phyloP scores from a whole-genome alignment of 2,888 invertebrate species.

The Aleiodes testaceus region DNA sequence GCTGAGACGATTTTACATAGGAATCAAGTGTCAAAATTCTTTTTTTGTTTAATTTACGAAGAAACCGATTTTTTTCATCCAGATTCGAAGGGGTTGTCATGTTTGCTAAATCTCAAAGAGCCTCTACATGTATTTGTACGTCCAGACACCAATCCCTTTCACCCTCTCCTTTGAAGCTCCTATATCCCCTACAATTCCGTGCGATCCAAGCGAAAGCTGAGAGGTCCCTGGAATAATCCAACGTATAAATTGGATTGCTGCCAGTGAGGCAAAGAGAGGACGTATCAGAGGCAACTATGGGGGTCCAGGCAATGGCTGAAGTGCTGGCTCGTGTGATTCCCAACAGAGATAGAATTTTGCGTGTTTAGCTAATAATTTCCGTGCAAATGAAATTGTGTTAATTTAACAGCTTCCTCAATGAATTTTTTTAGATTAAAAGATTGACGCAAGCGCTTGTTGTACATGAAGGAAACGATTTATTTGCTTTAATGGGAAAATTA shows the following conservation, averaged over 20 bases:
- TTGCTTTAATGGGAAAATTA: too few species aligned
- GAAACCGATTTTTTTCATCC: too few species aligned
- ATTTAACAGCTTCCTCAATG: not conserved
- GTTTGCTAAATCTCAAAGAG: constrained; percentile 49
- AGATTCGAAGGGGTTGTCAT: constrained; percentile 54
- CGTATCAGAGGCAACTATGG: constrained; percentile 36
- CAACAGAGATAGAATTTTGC: constrained; percentile 1
- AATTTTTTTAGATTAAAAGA: not conserved
- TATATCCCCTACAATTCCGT: constrained; percentile 42
- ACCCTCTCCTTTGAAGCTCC: constrained; percentile 17
- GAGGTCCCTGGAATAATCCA: constrained; percentile 65
- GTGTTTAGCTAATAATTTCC: not conserved
- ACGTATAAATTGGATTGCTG: constrained; percentile 71
- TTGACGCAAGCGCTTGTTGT: too few species aligned
- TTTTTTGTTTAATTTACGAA: too few species aligned
- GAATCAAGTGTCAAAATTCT: too few species aligned
- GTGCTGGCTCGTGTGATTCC: constrained; percentile 47
- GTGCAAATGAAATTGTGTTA: too few species aligned
- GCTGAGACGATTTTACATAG: too few species aligned
- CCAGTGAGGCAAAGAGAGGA: constrained; percentile 53
- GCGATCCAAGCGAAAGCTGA: constrained; percentile 38
- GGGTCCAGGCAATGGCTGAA: constrained; percentile 42
- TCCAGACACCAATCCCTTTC: constrained; percentile 33
- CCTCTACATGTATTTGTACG: not conserved
- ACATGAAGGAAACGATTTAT: too few species aligned